phyloP scores from a whole-genome alignment of 2,888 invertebrate species.

The Nomada hirtipes region DNA sequence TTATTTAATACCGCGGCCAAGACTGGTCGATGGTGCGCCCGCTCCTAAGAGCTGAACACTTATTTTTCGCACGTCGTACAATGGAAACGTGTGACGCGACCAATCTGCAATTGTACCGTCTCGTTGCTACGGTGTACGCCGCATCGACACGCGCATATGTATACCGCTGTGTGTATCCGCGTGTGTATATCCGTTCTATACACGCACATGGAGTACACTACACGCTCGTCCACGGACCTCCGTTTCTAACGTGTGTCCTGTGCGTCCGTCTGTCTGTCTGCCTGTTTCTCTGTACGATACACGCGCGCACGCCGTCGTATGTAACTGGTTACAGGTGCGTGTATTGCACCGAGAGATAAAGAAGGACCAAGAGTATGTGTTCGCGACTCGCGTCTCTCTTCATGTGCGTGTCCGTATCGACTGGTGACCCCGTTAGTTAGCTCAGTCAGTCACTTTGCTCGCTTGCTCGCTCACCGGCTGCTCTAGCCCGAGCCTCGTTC shows the following conservation, averaged over 20 bases:
- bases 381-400: conserved; percentile 46
- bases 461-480: conserved; percentile 61
- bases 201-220: conserved; percentile 40
- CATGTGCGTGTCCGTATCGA: conserved; percentile 73
- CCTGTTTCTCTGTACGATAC: not conserved
- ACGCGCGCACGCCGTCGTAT: not conserved
- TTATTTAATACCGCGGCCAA: conserved; percentile 69
- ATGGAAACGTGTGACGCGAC: not conserved
- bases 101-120: conserved; percentile 7
- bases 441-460: conserved; percentile 66
- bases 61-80: too few relatives aligned
- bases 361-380: not conserved
- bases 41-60: not conserved
- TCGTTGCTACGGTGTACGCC: not conserved
- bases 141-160: not conserved
- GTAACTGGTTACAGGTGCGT: not conserved
- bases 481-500: conserved; percentile 54
- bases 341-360: not conserved
- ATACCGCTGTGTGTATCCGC: conserved; percentile 13
- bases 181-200: conserved; percentile 36
- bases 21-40: conserved; percentile 21
- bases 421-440: conserved; percentile 74
- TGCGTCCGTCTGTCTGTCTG: not conserved
- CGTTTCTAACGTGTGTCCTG: conserved; percentile 5
- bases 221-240: conserved; percentile 24